Evolutionary conservation across 1,140 invertebrate genomes (phyloP), one percentile per base, ranked within the genome.

Genomic region (Drosophila jambulina): DNA sequence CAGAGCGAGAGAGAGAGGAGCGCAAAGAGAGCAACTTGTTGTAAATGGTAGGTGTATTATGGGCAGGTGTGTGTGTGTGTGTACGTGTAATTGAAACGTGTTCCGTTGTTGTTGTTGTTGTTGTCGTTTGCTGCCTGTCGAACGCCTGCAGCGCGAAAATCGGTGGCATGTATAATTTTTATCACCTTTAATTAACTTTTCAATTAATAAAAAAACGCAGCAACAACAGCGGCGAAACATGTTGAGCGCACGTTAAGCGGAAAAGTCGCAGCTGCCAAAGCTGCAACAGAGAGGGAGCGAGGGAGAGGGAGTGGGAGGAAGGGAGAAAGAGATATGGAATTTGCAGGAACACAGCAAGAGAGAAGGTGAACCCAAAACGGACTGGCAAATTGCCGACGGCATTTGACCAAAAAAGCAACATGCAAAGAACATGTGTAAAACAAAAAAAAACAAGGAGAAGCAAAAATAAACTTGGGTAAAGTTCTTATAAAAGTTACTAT

Each of bases 151-250:
- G 88, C 88, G 88, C 84, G 88, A 91, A 91, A 91, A 91, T 87
- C 88, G 88, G 88, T 91, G 88, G 88, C 88, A 90, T 91, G 88
- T 91, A 91, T 91, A 91, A 91, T 87, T 91, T 91, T 91, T 91
- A 91, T 91, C 88, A 91, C 88, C 88, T 91, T 91, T 91, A 91
- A 91, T 91, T 91, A 91, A 91, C 88, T 91, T 91, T 91, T 91
- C 88, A 91, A 91, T 91, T 91, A 91, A 91, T 91, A 91, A 91
- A 91, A 87, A 82, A 82, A 91, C 49, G 43, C 75, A 64, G 53
- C 75, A 61, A 36, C 80, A 54, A 42, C 74, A 62, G 58, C 78
- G 45, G 42, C 74, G 34, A 80, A 78, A 57, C 67, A 82, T 69
- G 63, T 78, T 78, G 75, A 48, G 19, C 68, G 59, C 77, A 79